These are phyloP conservation scores for Morinoia aosen DNA, from an alignment of 2,888 invertebrate species.

Conservation along the genomic window DNA sequence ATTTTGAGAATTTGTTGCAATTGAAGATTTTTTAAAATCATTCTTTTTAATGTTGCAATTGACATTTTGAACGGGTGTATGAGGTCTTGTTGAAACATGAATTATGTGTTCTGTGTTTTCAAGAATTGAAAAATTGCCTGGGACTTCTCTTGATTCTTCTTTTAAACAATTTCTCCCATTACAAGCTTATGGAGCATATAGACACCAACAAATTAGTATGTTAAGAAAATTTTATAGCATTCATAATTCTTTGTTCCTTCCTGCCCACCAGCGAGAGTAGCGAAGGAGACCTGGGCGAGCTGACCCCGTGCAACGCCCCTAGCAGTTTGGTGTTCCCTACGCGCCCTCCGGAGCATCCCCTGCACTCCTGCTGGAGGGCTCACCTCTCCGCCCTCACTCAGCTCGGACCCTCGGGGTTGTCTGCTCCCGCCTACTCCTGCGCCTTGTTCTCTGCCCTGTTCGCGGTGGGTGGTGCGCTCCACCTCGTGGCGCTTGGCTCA, in stretches of 20 bases:
- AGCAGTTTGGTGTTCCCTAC: constrained; percentile 78
- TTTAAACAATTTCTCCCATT: neutral
- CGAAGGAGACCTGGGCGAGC: constrained; percentile 88
- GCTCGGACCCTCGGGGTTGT: neutral
- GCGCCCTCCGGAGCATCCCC: constrained; percentile 46
- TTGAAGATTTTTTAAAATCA: no score
- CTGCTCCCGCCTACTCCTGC: constrained; percentile 42
- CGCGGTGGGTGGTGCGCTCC: neutral
- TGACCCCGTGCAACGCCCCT: constrained; percentile 88
- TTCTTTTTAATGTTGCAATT: no score
- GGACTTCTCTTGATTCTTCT: no score
- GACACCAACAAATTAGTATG: neutral
- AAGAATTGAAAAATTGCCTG: no score
- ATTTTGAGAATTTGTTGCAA: no score
- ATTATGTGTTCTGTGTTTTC: no score
- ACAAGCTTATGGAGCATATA: constrained; percentile 13
- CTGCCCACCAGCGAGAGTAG: constrained; percentile 79
- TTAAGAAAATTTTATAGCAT: neutral
- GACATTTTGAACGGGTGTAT: no score
- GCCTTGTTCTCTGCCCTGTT: constrained; percentile 47
- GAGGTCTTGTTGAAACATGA: no score
- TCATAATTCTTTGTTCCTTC: neutral
- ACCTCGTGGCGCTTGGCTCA: no score
- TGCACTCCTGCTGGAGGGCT: constrained; percentile 42
- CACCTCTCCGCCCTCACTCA: constrained; percentile 32